Conservation (phyloP, 2,797 vertebrate genomes). For the Dicrostonyx torquatus region DNA sequence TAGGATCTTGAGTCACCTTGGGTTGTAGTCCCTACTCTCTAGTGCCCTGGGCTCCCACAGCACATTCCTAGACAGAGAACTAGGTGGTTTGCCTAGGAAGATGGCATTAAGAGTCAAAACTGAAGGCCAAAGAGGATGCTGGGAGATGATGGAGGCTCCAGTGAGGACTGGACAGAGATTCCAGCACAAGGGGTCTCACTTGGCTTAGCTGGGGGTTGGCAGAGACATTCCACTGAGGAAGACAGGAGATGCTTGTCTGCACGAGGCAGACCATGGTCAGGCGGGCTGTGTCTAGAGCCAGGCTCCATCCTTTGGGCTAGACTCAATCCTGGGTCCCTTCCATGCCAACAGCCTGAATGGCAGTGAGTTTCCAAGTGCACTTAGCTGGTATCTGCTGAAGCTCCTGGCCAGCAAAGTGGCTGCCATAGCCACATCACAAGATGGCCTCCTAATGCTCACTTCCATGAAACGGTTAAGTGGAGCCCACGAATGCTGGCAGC, state of each 20-base stretch:
- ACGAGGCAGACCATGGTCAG: background rate
- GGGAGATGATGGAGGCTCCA: background rate
- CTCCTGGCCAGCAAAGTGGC: background rate
- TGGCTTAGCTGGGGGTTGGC: background rate
- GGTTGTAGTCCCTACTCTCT: background rate
- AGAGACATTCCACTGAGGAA: accelerated
- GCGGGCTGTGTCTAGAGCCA: accelerated
- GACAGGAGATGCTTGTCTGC: background rate
- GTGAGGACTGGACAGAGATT: background rate
- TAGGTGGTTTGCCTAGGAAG: background rate
- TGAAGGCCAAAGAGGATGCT: background rate
- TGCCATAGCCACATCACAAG: background rate
- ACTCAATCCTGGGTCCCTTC: background rate
- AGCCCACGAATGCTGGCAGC: background rate
- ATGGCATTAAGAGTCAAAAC: background rate
- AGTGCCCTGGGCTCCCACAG: too few species aligned
- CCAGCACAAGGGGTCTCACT: background rate
- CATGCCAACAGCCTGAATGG: background rate
- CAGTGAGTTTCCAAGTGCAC: background rate
- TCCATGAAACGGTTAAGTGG: background rate
- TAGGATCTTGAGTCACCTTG: background rate
- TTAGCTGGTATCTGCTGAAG: background rate
- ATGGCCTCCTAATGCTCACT: background rate
- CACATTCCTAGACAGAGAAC: background rate
- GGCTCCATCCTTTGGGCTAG: too few species aligned